Percentiles rank a stretch among this genome's conserved stretches.
Evolutionary conservation across 2,113 vertebrate species (phyloP).

Genomic region (Oreotrochilus melanogaster): DNA sequence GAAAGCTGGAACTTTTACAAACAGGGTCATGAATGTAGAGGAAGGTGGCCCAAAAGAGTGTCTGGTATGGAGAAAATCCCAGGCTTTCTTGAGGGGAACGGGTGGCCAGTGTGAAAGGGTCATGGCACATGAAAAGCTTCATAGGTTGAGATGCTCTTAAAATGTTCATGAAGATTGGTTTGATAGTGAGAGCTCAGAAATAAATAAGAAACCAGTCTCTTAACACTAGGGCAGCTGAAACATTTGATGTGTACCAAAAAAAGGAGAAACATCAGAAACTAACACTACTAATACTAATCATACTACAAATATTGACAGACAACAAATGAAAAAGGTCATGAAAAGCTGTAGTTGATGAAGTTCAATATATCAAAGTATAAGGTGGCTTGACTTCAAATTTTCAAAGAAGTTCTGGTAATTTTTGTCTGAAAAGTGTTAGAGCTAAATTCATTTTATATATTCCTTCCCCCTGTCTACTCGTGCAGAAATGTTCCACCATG

Average conservation of each 20-base stretch:
- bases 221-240: not conserved
- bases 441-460: accelerated
- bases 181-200: not conserved
- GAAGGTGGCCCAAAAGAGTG: not conserved
- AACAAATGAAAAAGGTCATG: not conserved
- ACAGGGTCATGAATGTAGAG: not conserved
- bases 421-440: not conserved
- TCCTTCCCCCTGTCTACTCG: not conserved
- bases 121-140: not conserved
- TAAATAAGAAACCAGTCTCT: not conserved
- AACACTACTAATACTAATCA: too few relatives aligned
- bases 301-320: not conserved
- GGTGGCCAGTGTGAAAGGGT: not conserved
- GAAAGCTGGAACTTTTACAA: not conserved
- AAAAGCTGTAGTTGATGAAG: not conserved
- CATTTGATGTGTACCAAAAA: not conserved
- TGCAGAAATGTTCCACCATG: not conserved
- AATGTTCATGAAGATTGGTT: not conserved
- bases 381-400: not conserved
- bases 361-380: not conserved
- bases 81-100: not conserved
- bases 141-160: not conserved
- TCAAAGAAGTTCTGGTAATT: not conserved
- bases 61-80: not conserved
- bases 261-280: not conserved